phyloP scores from a whole-genome alignment of 1,140 invertebrate species.

The Homarus americanus region DNA sequence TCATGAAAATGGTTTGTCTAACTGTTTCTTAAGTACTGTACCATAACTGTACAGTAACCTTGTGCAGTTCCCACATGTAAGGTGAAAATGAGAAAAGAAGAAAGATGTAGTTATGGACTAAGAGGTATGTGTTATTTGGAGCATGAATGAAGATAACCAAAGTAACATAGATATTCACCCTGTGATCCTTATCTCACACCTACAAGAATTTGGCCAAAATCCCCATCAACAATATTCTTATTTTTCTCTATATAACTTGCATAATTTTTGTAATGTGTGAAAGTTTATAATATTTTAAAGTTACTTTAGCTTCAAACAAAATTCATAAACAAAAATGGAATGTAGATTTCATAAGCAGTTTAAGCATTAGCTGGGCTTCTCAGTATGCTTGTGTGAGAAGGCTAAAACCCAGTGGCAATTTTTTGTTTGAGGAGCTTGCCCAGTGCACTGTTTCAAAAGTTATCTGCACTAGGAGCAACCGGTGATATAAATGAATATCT shows the following conservation, averaged over 20 bases:
- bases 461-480: neutral
- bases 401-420: neutral
- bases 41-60: neutral
- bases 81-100: neutral
- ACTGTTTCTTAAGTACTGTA: neutral
- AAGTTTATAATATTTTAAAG: neutral
- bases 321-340: neutral
- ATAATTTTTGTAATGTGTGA: neutral
- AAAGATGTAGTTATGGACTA: neutral
- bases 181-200: neutral
- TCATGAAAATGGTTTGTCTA: neutral
- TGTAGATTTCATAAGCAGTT: neutral
- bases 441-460: neutral
- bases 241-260: neutral
- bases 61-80: neutral
- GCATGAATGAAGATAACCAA: conserved; percentile 3
- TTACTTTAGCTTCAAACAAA: neutral
- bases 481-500: conserved; percentile 4
- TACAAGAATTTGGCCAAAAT: neutral
- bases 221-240: conserved; percentile 9
- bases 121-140: neutral
- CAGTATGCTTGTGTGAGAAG: conserved; percentile 9
- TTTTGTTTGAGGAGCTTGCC: neutral
- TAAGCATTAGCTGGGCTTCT: neutral
- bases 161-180: neutral